phyloP scores from a whole-genome alignment of 2,888 invertebrate species.

The Andrena camellia region DNA sequence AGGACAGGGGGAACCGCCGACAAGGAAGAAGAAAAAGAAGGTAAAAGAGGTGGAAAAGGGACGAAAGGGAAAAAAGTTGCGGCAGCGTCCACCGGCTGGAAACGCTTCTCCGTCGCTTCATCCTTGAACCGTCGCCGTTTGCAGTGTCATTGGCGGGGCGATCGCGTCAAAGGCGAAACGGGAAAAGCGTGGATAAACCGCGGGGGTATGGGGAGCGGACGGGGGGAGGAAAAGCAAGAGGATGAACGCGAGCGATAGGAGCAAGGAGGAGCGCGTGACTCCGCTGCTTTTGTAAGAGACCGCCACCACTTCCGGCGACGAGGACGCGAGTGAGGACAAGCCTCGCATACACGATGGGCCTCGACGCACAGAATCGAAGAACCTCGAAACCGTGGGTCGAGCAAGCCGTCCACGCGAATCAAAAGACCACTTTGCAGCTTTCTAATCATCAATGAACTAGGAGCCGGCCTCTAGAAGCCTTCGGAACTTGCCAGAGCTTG shows the following conservation, averaged over 20 bases:
- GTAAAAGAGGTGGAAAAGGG: neutral
- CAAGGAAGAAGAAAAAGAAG: neutral
- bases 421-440: too few species aligned
- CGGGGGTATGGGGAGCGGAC: neutral
- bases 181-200: conserved; percentile 13
- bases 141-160: conserved; percentile 59
- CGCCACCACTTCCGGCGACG: conserved; percentile 72
- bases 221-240: conserved; percentile 23
- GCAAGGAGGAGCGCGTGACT: conserved; percentile 26
- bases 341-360: conserved; percentile 67
- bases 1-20: neutral
- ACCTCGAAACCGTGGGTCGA: neutral
- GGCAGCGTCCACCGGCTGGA: conserved; percentile 25
- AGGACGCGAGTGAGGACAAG: conserved; percentile 64
- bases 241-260: conserved; percentile 5
- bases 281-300: conserved; percentile 66
- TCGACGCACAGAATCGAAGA: conserved; percentile 1
- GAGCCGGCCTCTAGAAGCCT: neutral
- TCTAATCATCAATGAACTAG: neutral
- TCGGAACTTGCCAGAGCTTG: neutral
- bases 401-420: neutral
- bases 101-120: conserved; percentile 35
- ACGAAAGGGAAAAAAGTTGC: conserved; percentile 31
- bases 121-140: conserved; percentile 68
- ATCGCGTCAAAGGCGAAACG: conserved; percentile 47